Conservation (phyloP, 2,888 invertebrate species). For the Sphaerophoria rueppellii region DNA sequence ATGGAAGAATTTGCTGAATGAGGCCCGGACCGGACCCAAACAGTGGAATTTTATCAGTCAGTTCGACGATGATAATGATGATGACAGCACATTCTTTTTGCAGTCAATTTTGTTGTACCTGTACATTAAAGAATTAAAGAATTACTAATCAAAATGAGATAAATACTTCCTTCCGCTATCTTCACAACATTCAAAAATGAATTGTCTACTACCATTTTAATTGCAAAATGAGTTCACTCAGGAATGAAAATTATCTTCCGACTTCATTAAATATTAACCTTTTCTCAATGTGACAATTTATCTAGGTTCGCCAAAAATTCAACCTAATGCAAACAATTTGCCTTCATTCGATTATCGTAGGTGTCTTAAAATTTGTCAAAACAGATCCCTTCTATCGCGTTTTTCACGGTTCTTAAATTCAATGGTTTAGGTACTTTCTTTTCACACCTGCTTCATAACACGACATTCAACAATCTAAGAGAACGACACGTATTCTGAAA, state of each 20-base stretch:
- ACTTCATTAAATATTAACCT: constrained; percentile 34
- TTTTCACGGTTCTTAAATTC: constrained; percentile 7
- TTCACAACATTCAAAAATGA: too few relatives aligned
- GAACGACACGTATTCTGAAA: constrained; percentile 24
- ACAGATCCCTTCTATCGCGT: constrained; percentile 17
- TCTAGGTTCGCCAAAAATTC: constrained; percentile 5
- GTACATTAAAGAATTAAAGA: too few relatives aligned
- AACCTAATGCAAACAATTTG: constrained; percentile 29
- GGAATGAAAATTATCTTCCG: constrained; percentile 1
- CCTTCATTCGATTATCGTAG: constrained; percentile 12
- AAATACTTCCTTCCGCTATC: too few relatives aligned
- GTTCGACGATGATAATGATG: too few relatives aligned
- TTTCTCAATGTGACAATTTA: constrained; percentile 9
- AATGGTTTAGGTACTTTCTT: background rate
- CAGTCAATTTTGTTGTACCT: too few relatives aligned
- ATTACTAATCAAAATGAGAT: too few relatives aligned
- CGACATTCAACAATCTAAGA: background rate
- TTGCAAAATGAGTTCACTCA: constrained; percentile 9
- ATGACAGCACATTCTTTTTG: too few relatives aligned
- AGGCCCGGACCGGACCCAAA: too few relatives aligned
- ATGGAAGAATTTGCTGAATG: too few relatives aligned
- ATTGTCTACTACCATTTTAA: background rate
- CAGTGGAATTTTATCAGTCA: too few relatives aligned
- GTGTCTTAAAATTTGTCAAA: constrained; percentile 28
- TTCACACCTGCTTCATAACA: constrained; percentile 20